phyloP scores from a whole-genome alignment of 92 coral and sea anemone genomes.

The Paramuricea clavata region DNA sequence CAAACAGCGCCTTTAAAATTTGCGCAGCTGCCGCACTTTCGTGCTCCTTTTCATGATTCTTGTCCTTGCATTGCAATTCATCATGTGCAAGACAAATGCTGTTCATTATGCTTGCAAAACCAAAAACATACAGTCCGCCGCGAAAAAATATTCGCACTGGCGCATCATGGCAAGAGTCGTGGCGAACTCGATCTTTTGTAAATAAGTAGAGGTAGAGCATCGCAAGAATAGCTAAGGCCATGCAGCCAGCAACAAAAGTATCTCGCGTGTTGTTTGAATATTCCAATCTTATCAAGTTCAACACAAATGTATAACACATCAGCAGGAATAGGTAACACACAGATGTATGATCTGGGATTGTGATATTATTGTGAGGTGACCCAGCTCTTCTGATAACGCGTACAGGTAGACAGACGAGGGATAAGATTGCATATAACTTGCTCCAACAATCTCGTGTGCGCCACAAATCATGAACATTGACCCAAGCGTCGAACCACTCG shows the following conservation, averaged over 20 bases:
- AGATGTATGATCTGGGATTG: neutral
- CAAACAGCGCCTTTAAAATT: neutral
- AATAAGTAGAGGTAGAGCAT: conserved; percentile 9
- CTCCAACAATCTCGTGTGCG: neutral
- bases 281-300: neutral
- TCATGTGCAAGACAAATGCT: neutral
- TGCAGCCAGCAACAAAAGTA: neutral
- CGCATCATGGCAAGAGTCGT: conserved; percentile 16
- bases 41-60: neutral
- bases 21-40: neutral
- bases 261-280: neutral
- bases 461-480: neutral
- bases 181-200: neutral
- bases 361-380: neutral
- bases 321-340: neutral
- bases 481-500: neutral
- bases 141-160: conserved; percentile 1
- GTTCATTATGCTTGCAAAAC: neutral
- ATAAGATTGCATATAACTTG: neutral
- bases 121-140: conserved; percentile 1
- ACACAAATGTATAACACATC: conserved; percentile 2
- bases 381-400: neutral
- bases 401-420: neutral
- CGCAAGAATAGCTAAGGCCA: neutral
- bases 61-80: neutral